These are phyloP conservation scores for Lepilemur septentrionalis DNA, from an alignment of 2,797 vertebrate genomes.

Conservation along the genomic window DNA sequence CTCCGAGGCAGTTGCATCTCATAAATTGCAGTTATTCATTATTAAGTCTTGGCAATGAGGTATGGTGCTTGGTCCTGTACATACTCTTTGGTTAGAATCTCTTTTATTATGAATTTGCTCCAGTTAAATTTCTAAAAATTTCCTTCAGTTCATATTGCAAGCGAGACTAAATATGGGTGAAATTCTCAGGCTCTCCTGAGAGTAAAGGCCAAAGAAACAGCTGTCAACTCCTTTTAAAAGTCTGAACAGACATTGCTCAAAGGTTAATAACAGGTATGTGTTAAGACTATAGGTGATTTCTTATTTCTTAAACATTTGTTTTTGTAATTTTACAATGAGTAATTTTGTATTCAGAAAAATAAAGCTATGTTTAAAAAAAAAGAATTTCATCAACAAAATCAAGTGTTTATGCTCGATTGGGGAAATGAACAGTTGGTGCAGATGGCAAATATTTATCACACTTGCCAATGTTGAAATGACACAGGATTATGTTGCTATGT, in stretches of 20 bases:
- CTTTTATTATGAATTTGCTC: background rate
- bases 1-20: background rate
- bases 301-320: background rate
- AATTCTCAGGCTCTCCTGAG: background rate
- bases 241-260: background rate
- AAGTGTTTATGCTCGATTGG: background rate
- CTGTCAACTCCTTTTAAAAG: background rate
- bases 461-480: slow-evolving; percentile 11
- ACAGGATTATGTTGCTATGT: background rate
- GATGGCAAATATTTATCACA: slow-evolving; percentile 16
- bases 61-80: background rate
- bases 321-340: background rate
- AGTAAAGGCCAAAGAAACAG: background rate
- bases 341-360: slow-evolving; percentile 24
- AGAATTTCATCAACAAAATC: slow-evolving; percentile 32
- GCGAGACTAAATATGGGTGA: background rate
- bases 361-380: background rate
- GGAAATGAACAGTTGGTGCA: slow-evolving; percentile 13
- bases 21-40: background rate
- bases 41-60: background rate
- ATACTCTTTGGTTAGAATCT: background rate
- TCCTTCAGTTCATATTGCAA: background rate
- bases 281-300: background rate
- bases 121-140: background rate
- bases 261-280: background rate